A percentile compares a stretch with the other conserved stretches of the same genome.
These are phyloP conservation scores for Clistopyga incitator DNA, from an alignment of 2,888 invertebrate species.

Conservation along the genomic window DNA sequence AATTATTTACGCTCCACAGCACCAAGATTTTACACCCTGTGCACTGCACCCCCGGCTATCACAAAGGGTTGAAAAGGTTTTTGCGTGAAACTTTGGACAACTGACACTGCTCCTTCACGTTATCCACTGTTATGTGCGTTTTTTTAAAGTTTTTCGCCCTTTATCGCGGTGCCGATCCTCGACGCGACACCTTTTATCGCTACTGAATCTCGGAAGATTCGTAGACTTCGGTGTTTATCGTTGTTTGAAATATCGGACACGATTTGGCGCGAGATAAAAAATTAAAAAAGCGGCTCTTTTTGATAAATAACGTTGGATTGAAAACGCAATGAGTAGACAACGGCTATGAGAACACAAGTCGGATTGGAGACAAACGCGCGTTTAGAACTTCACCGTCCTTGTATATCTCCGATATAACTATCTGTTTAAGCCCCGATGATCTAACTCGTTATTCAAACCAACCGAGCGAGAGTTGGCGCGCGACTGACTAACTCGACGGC, in stretches of 20 bases:
- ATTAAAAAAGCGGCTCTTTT: not conserved
- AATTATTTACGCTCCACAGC: not conserved
- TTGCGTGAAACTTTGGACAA: not conserved
- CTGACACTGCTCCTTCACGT: constrained; percentile 11
- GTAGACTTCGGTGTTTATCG: not conserved
- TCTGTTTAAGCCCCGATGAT: constrained; percentile 38
- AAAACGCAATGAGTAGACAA: not conserved
- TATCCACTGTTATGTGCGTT: constrained; percentile 34
- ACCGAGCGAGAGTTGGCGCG: constrained; percentile 81
- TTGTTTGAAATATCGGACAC: not conserved
- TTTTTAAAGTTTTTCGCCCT: not conserved
- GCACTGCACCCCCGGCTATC: not conserved
- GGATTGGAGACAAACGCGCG: constrained; percentile 12
- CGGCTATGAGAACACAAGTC: not conserved
- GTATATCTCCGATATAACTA: not conserved
- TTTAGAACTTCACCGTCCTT: constrained; percentile 13
- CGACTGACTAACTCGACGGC: constrained; percentile 81
- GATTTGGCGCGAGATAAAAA: not conserved
- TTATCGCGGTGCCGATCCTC: not conserved
- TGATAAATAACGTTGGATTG: not conserved
- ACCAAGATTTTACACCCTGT: constrained; percentile 14
- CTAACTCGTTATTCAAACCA: constrained; percentile 67
- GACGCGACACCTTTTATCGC: not conserved
- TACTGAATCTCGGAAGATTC: not conserved
- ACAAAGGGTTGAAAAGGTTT: not conserved